Evolutionary conservation across 2,113 vertebrate genomes (phyloP).

Genomic region (Psilopogon haemacephalus): DNA sequence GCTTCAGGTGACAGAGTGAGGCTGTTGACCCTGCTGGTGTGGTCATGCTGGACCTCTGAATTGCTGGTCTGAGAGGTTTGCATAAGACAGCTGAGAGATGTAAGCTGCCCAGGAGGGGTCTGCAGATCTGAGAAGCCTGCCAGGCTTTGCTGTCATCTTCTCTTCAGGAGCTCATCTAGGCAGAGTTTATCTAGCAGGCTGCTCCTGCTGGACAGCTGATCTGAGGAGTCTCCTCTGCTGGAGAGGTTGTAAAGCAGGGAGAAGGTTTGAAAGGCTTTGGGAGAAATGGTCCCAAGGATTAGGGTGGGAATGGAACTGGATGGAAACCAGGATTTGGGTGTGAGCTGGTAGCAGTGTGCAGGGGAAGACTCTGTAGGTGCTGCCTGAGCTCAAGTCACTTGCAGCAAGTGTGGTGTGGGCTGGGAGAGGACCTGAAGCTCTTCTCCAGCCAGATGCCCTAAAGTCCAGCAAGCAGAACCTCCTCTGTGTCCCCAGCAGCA

Average conservation of each 20-base stretch:
- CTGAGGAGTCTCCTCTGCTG: no score
- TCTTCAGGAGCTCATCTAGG: not conserved
- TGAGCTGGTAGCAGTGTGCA: not conserved
- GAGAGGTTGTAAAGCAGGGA: not conserved
- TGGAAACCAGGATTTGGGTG: not conserved
- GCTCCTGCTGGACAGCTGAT: rapidly evolving
- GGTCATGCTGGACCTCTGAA: not conserved
- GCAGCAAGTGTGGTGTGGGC: not conserved
- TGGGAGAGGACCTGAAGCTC: not conserved
- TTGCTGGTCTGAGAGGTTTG: not conserved
- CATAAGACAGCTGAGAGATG: not conserved
- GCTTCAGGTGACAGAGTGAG: not conserved
- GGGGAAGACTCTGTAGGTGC: not conserved
- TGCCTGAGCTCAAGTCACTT: not conserved
- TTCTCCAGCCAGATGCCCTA: not conserved
- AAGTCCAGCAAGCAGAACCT: not conserved
- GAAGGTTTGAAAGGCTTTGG: not conserved
- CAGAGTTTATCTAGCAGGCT: not conserved
- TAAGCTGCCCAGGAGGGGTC: not conserved
- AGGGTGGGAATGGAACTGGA: not conserved
- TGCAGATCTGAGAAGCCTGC: not conserved
- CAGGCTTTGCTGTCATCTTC: not conserved
- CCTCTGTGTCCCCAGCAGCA: rapidly evolving
- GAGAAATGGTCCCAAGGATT: not conserved
- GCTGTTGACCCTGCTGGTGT: rapidly evolving